A percentile compares a stretch with the other conserved stretches of the same genome.
Evolutionary conservation across 2,797 vertebrate genomes (phyloP).

Genomic region (Coranthus polyacanthus): DNA sequence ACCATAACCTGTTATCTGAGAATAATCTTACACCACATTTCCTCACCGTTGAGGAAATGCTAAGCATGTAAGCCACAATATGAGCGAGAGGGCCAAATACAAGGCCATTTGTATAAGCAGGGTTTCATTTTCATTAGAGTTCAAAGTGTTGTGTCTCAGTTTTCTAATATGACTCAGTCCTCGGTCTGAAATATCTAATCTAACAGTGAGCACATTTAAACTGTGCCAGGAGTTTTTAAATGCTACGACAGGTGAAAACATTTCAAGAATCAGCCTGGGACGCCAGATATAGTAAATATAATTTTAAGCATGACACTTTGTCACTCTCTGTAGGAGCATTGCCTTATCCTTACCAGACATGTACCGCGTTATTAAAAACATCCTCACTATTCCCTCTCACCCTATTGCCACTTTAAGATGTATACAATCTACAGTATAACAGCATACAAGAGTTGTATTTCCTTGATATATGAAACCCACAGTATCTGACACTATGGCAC

Average conservation of each 20-base stretch:
- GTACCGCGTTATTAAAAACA: background rate
- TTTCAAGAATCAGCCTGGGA: too few species aligned
- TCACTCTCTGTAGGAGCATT: background rate
- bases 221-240: background rate
- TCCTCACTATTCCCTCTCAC: background rate
- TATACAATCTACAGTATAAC: background rate
- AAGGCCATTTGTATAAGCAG: too few species aligned
- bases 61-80: slow-evolving; percentile 5
- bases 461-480: background rate
- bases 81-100: background rate
- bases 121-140: too few species aligned
- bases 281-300: background rate
- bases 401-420: background rate
- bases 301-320: background rate
- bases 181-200: too few species aligned
- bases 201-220: too few species aligned
- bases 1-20: slow-evolving; percentile 30
- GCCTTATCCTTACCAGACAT: background rate
- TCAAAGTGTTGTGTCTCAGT: too few species aligned
- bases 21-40: slow-evolving; percentile 13
- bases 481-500: slow-evolving; percentile 11
- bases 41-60: slow-evolving; percentile 16
- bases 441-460: background rate
- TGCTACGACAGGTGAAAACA: background rate
- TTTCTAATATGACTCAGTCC: too few species aligned